Percentiles rank a stretch among this genome's conserved stretches.
phyloP scores from a whole-genome alignment of 2,113 vertebrate species.

The Pimephales promelas region DNA sequence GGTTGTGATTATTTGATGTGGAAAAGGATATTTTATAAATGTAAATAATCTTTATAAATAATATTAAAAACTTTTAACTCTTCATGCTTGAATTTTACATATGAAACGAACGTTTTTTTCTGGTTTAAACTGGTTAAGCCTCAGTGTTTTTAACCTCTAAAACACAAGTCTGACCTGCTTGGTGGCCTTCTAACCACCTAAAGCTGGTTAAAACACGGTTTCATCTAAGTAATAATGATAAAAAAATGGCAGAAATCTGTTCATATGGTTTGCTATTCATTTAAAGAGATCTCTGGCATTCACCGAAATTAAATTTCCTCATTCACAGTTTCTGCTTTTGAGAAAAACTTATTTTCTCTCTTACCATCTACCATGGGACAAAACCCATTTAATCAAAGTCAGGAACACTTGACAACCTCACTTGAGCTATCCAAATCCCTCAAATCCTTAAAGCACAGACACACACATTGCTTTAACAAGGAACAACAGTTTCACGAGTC shows the following conservation, averaged over 20 bases:
- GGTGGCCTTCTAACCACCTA: not conserved
- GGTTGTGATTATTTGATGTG: conserved; percentile 78
- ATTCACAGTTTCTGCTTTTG: conserved; percentile 29
- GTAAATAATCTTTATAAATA: conserved; percentile 92
- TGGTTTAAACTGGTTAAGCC: not conserved
- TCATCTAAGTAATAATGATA: not conserved
- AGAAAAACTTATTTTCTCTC: not conserved
- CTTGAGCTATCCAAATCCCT: not conserved
- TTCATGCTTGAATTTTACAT: not conserved
- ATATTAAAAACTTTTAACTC: conserved; percentile 74
- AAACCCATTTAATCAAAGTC: conserved; percentile 36
- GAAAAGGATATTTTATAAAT: conserved; percentile 88
- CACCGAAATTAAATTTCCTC: conserved; percentile 20
- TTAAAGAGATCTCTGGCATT: conserved; percentile 3
- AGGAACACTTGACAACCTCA: conserved; percentile 11
- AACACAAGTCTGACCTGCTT: not conserved
- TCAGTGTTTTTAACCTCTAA: no score
- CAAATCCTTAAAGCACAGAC: not conserved
- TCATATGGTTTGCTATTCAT: conserved; percentile 8
- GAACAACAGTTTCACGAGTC: not conserved
- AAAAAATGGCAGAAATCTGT: not conserved
- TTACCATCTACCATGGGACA: conserved; percentile 2
- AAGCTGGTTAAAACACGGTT: not conserved
- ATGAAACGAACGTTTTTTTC: not conserved
- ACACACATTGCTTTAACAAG: not conserved